These are phyloP conservation scores for Myioborus melanocephalus DNA, from an alignment of 2,797 vertebrate genomes.

Conservation along the genomic window DNA sequence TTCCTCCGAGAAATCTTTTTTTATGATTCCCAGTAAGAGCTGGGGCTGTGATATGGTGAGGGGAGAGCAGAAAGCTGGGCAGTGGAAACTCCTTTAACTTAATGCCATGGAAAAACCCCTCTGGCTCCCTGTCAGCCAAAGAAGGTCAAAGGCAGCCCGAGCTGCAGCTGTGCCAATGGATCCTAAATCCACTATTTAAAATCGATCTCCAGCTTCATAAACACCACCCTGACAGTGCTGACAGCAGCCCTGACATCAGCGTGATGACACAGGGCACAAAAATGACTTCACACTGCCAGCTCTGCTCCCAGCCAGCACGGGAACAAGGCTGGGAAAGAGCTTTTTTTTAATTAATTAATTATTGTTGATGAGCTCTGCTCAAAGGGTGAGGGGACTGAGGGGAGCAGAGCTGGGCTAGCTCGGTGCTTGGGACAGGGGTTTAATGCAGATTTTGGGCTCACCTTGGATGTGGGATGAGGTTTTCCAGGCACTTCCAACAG, in stretches of 20 bases:
- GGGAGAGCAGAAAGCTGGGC: conserved; percentile 8
- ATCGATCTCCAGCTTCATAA: conserved; percentile 21
- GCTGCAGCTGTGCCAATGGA: not conserved
- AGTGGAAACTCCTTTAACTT: conserved; percentile 69
- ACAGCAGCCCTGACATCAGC: conserved; percentile 19
- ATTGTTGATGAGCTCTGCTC: no score
- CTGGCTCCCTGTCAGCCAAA: conserved; percentile 9
- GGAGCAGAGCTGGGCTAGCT: not conserved
- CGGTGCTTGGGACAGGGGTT: accelerated
- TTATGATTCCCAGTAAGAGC: not conserved
- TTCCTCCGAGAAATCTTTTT: not conserved
- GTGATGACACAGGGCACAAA: not conserved
- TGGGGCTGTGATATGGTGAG: accelerated
- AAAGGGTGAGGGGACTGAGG: not conserved
- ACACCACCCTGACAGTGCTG: not conserved
- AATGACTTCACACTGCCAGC: not conserved
- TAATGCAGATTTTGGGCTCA: not conserved
- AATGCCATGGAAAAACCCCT: conserved; percentile 72
- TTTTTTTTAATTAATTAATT: not conserved
- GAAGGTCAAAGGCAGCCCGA: conserved; percentile 8
- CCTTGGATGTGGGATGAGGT: not conserved
- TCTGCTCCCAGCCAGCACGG: not conserved
- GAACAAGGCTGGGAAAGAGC: no score
- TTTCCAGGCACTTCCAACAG: not conserved
- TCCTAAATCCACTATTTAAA: conserved; percentile 32